Percentiles rank a stretch among this genome's conserved stretches.
Conservation (phyloP, 2,113 vertebrate genomes). For the Calonectris borealis region DNA sequence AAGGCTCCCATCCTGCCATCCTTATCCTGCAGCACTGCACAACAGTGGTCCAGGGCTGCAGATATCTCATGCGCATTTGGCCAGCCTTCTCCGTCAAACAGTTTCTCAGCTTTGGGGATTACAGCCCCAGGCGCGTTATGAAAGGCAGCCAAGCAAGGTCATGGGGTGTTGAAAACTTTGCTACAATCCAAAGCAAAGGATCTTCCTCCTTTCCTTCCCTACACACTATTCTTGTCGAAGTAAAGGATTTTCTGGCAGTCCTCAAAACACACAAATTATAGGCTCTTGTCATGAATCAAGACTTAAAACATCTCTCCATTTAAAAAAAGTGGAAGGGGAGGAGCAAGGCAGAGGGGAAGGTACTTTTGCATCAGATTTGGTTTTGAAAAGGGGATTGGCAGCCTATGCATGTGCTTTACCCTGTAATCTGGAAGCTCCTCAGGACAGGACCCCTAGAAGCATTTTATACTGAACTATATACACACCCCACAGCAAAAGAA, state of each 20-base stretch:
- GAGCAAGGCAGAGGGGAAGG: background rate
- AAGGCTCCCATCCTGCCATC: background rate
- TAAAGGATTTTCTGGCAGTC: slow-evolving; percentile 8
- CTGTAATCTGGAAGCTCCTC: slow-evolving; percentile 8
- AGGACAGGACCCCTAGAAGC: background rate
- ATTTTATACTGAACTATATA: background rate
- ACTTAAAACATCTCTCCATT: background rate
- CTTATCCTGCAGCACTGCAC: background rate
- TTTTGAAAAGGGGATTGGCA: background rate
- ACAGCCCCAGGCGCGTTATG: background rate
- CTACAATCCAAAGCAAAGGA: background rate
- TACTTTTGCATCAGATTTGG: background rate
- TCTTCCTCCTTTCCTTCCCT: background rate
- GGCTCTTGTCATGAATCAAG: background rate
- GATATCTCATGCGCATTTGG: background rate
- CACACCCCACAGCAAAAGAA: background rate
- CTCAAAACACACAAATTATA: background rate
- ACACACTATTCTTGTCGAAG: background rate
- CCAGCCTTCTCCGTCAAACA: background rate
- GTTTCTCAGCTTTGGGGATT: background rate
- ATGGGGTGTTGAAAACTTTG: background rate
- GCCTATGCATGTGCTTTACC: background rate
- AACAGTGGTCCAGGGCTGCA: background rate
- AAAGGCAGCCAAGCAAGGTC: background rate
- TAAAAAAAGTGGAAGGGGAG: background rate